Base-by-base conservation (phyloP, 2,888 invertebrate genomes). In the Cordilura impudica region DNA sequence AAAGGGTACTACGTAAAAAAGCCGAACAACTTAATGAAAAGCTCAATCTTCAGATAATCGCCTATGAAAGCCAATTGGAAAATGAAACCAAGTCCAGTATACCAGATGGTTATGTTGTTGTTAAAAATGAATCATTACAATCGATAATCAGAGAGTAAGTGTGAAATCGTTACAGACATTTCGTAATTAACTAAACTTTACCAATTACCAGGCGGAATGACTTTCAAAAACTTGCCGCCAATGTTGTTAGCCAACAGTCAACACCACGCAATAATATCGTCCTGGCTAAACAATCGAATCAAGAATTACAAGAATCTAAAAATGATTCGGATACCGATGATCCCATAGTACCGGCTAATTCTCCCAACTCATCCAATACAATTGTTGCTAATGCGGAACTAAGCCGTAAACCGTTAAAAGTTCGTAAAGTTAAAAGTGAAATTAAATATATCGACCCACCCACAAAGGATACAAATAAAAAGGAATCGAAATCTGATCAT, bases 1-100 rank as follows among this genome's bases (percentile, higher is more conserved):
- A 94, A 88, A 92, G 92, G 39, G 90, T 91, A 0, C 91, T 92
- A 82, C 90, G 93, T n/a, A 91, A 92, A 81, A 92, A 93, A 86
- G 91, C 93, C 1, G 93, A 94, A 84, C 91, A 91, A 82, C 86
- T 92, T 29, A 94, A 93, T 84, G 89, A 91, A 76, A 92, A 92
- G 84, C 89, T 94, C 4, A 92, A 93, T 61, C 90, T 91, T 16
- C 93, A 93, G 87, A 90, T 94, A 84, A 91, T 92, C 82, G 90
- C 91, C 69, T 90, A 83, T 19, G 85, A 87, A n/a, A 82, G 80
- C 0, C 82, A 81, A 65, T 60, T 86, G 23, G 78, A 78, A 51
- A 69, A 71, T 21, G 77, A 82, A 14, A 71, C 84, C 0, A 82
- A 81, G 14, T 47, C 79, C 0, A 74, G 78, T 1, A 70, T 85